phyloP scores from a whole-genome alignment of 1,140 invertebrate species.

The Leptinotarsa undecemlineata region DNA sequence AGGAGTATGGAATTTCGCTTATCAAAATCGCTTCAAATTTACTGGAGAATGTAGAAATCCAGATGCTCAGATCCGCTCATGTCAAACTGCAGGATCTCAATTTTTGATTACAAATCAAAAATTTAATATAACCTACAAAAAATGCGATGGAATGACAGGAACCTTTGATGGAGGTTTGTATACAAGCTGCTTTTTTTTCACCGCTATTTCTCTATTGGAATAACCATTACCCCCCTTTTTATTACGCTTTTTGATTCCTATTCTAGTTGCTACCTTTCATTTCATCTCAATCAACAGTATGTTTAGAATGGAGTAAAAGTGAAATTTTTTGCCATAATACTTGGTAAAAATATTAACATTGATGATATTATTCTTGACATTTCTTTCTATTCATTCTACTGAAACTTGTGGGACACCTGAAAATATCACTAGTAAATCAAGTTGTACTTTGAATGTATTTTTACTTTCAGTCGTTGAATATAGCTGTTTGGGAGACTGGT shows the following conservation, averaged over 20 bases:
- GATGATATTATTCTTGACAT: too few relatives aligned
- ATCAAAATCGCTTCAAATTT: constrained; percentile 88
- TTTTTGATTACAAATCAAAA: constrained; percentile 97
- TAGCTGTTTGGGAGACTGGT: constrained; percentile 93
- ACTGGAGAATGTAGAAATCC: constrained; percentile 87
- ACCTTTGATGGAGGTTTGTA: constrained; percentile 82
- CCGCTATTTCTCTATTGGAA: too few relatives aligned
- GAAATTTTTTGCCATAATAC: too few relatives aligned
- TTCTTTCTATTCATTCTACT: too few relatives aligned
- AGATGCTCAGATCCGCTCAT: constrained; percentile 88
- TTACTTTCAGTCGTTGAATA: constrained; percentile 79
- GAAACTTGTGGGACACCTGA: not conserved
- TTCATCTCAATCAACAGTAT: too few relatives aligned
- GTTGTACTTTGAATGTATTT: constrained; percentile 28
- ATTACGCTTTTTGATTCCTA: too few relatives aligned
- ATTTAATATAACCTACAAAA: constrained; percentile 92
- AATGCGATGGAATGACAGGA: constrained; percentile 80
- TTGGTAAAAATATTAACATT: too few relatives aligned
- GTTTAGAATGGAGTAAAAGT: too few relatives aligned
- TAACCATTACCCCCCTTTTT: too few relatives aligned
- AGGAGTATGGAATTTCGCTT: constrained; percentile 94
- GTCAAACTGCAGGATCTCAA: constrained; percentile 93
- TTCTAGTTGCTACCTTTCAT: too few relatives aligned
- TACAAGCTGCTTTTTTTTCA: too few relatives aligned
- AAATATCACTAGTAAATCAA: not conserved